Base-by-base conservation (phyloP, 2,113 vertebrate genomes). In the Pseudorasbora parva region DNA sequence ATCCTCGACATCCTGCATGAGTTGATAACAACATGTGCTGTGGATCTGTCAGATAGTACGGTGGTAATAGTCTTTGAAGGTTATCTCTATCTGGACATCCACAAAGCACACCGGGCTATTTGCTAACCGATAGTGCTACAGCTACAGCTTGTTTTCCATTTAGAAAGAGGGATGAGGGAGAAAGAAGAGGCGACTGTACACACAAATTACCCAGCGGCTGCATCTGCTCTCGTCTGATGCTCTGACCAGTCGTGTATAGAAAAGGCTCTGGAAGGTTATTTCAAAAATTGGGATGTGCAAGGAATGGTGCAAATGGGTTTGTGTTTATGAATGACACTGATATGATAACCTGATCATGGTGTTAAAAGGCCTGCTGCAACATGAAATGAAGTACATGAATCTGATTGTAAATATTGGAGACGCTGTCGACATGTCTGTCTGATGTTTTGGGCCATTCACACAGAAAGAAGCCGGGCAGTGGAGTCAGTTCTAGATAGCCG, bases 131-230 rank as follows among this genome's bases (percentile, higher is more conserved):
- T 64, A 76, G 81, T 71, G 5, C 59, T n/a, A 69, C 8, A 12
- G 66, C 69, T 76, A 27, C 19, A 81, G 78, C 76, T 85, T 47
- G 69, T 62, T 87, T 87, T 87, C 81, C 86, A 85, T 87, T 85
- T 85, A 51, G 59, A 37, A 54, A 41, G 21, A 78, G 33, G 43
- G 75, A 79, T 12, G 49, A 43, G 72, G 60, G 54, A 78, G 75
- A 43, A 66, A 84, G 64, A 79, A 14, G n/a, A 59, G 57, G 86
- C 25, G 79, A 82, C 45, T 59, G 83, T 77, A 87, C 78, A 87
- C 78, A 82, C 78, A 87, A 83, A 87, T 87, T 83, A 87, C 23
- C 14, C 60, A 83, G 51, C 15, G 76, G 75, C 75, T 85, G 81
- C 71, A 85, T 85, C 81, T 81, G 54, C 81, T 17, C 66, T 37